phyloP scores from a whole-genome alignment of 1,140 invertebrate species.

The Trichonephila clavipes region DNA sequence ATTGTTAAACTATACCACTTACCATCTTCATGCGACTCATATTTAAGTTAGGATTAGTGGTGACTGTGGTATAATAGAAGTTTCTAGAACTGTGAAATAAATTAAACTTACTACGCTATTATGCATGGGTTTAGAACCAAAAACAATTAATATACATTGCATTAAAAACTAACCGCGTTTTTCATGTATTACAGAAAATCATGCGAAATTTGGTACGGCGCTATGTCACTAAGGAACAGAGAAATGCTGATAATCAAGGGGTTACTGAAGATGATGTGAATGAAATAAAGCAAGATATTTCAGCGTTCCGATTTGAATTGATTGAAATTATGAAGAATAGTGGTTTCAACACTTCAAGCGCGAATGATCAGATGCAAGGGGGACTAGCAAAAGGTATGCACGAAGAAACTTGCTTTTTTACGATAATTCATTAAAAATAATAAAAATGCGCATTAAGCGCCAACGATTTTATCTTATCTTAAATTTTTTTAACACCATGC shows the following conservation, averaged over 20 bases:
- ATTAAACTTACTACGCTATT: too few species aligned
- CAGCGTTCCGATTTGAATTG: constrained; percentile 95
- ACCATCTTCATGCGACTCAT: too few species aligned
- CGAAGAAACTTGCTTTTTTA: neutral
- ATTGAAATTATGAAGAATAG: constrained; percentile 96
- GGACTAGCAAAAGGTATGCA: constrained; percentile 65
- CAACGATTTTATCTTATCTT: neutral
- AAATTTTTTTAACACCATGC: neutral
- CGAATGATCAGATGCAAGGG: constrained; percentile 83
- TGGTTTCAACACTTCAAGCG: constrained; percentile 93
- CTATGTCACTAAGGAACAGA: constrained; percentile 97
- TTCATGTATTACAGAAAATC: constrained; percentile 86
- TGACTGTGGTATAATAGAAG: too few species aligned
- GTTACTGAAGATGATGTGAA: constrained; percentile 99
- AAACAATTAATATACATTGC: too few species aligned
- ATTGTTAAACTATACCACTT: too few species aligned
- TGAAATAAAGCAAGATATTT: constrained; percentile 99
- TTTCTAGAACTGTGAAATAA: too few species aligned
- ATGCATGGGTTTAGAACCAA: too few species aligned
- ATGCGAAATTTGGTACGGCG: constrained; percentile 96
- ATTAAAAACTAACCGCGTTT: constrained; percentile 42
- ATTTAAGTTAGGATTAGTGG: too few species aligned
- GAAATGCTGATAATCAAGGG: constrained; percentile 96
- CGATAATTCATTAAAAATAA: neutral
- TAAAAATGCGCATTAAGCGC: neutral